These are phyloP conservation scores for Dascyllus trimaculatus DNA, from an alignment of 2,113 vertebrate species.

Conservation along the genomic window DNA sequence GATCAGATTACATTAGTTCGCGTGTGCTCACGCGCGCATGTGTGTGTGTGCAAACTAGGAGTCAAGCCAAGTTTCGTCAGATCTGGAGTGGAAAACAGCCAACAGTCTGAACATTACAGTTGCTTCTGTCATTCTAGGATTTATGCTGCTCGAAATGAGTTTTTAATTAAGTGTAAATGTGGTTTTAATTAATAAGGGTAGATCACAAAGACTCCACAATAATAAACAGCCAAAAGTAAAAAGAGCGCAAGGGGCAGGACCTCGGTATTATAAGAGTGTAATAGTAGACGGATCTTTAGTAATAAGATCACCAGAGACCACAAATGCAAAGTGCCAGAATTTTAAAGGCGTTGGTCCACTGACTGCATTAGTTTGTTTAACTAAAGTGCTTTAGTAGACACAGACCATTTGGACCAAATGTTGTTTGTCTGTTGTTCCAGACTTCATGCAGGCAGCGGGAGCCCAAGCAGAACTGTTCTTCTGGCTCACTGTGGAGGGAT, in stretches of 20 bases:
- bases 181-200: neutral
- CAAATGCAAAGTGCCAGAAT: neutral
- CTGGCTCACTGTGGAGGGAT: conserved; percentile 99
- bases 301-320: neutral
- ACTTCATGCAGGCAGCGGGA: conserved; percentile 98
- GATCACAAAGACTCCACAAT: neutral
- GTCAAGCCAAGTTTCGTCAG: conserved; percentile 16
- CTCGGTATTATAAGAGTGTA: neutral
- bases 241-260: neutral
- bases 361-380: conserved; percentile 2
- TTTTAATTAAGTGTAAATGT: neutral
- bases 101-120: neutral
- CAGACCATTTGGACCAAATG: neutral
- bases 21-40: neutral
- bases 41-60: conserved; percentile 8
- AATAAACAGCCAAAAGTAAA: neutral
- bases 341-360: neutral
- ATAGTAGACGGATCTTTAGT: neutral
- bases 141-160: neutral
- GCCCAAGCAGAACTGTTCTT: conserved; percentile 99
- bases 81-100: conserved; percentile 19
- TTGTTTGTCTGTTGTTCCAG: conserved; percentile 75
- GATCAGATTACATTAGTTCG: conserved; percentile 34
- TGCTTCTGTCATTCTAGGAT: neutral
- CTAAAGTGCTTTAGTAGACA: neutral